Conservation (phyloP, 2,797 vertebrate genomes). For the Poecile montanus region DNA sequence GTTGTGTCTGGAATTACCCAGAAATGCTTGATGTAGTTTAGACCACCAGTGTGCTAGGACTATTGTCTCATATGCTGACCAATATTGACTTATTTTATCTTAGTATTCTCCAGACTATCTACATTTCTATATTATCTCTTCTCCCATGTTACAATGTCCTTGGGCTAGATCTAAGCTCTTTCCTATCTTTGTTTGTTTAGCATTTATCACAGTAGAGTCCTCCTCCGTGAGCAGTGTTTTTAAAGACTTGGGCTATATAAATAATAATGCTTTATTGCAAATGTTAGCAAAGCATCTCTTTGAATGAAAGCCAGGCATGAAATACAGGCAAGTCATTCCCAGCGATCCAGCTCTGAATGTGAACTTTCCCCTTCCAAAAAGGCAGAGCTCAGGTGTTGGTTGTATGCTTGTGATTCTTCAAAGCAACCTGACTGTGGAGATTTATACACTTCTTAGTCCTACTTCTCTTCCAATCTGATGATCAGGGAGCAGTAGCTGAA, state of each 20-base stretch:
- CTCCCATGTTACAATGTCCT: not conserved
- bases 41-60: not conserved
- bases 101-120: not conserved
- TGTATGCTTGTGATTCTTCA: not conserved
- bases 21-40: not conserved
- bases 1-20: not conserved
- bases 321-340: not conserved
- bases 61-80: not conserved
- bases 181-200: not conserved
- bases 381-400: not conserved
- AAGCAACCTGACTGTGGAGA: not conserved
- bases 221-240: not conserved
- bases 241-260: not conserved
- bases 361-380: constrained; percentile 8
- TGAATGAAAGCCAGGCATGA: not conserved
- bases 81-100: not conserved
- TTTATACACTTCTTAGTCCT: not conserved
- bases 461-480: not conserved
- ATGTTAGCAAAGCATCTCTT: not conserved
- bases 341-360: not conserved
- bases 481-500: not conserved
- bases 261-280: not conserved
- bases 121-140: constrained; percentile 14
- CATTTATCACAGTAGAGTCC: not conserved
- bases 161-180: not conserved